Percentiles rank a stretch among this genome's conserved stretches.
Conservation (phyloP, 2,888 invertebrate genomes). For the Eupithecia abbreviata region DNA sequence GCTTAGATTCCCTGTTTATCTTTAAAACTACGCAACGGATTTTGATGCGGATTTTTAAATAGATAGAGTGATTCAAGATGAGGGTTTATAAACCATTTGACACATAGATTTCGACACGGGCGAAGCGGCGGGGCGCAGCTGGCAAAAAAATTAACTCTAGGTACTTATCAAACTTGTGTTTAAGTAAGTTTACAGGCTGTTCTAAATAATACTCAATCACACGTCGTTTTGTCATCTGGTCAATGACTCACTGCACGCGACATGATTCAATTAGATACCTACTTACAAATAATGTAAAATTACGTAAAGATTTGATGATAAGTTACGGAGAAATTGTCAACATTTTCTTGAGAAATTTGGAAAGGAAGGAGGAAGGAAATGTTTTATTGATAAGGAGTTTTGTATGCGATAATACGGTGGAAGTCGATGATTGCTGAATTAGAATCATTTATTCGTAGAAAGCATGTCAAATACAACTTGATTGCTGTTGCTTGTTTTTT, state of each 20-base stretch:
- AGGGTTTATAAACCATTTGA: too few species aligned
- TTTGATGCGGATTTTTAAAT: too few species aligned
- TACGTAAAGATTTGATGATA: conserved; percentile 27
- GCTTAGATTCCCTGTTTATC: too few species aligned
- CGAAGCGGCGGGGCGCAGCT: too few species aligned
- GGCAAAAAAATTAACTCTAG: too few species aligned
- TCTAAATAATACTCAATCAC: neutral
- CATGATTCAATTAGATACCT: conserved; percentile 37
- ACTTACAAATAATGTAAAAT: conserved; percentile 26
- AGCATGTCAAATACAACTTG: neutral
- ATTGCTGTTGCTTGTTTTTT: too few species aligned
- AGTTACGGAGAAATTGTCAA: conserved; percentile 20
- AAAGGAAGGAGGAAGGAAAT: conserved; percentile 32
- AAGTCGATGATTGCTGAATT: neutral
- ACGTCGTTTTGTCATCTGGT: conserved; percentile 14
- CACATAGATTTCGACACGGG: too few species aligned
- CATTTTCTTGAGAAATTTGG: conserved; percentile 24
- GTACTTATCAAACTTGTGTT: neutral
- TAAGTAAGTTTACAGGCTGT: conserved; percentile 21
- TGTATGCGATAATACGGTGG: neutral
- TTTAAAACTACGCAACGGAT: too few species aligned
- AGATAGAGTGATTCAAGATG: too few species aligned
- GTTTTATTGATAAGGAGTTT: conserved; percentile 9
- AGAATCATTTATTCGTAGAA: neutral
- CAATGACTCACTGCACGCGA: conserved; percentile 32